A percentile compares a stretch with the other conserved stretches of the same genome.
Conservation (phyloP, 92 coral and sea anemone species). For the Epizoanthus rinbou region DNA sequence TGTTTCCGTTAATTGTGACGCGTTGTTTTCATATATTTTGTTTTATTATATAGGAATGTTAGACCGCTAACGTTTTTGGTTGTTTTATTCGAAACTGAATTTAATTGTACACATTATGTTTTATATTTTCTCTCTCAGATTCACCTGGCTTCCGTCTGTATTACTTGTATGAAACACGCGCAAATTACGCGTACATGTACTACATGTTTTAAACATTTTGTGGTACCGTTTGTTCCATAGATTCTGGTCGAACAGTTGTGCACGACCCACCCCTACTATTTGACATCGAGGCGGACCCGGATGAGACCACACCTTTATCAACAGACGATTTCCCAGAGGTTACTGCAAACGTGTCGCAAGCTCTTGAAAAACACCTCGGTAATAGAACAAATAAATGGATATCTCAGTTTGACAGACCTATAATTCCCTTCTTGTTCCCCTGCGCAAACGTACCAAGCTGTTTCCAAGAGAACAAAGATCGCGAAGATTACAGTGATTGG, state of each 20-base stretch:
- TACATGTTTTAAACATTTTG: too few species aligned
- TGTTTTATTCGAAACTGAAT: too few species aligned
- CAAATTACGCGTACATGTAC: too few species aligned
- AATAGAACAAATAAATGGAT: conserved; percentile 84
- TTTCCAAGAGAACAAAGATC: conserved; percentile 55
- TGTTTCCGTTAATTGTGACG: too few species aligned
- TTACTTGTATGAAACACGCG: too few species aligned
- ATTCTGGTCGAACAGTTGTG: conserved; percentile 41
- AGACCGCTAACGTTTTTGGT: too few species aligned
- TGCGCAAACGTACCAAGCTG: conserved; percentile 81
- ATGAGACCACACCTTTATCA: conserved; percentile 71
- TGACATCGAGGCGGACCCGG: conserved; percentile 80
- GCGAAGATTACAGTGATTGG: conserved; percentile 66
- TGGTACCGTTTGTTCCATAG: conserved; percentile 44
- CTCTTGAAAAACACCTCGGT: conserved; percentile 65
- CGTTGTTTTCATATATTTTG: too few species aligned
- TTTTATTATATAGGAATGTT: too few species aligned
- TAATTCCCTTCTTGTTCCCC: conserved; percentile 78
- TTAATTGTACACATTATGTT: too few species aligned
- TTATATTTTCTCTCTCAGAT: too few species aligned
- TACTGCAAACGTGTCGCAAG: conserved; percentile 59
- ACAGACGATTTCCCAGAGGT: conserved; percentile 59
- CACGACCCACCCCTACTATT: conserved; percentile 84
- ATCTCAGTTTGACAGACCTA: conserved; percentile 86
- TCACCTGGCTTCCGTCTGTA: too few species aligned